Base-by-base conservation (phyloP, 2,113 vertebrate species). In the Labeo rohita region DNA sequence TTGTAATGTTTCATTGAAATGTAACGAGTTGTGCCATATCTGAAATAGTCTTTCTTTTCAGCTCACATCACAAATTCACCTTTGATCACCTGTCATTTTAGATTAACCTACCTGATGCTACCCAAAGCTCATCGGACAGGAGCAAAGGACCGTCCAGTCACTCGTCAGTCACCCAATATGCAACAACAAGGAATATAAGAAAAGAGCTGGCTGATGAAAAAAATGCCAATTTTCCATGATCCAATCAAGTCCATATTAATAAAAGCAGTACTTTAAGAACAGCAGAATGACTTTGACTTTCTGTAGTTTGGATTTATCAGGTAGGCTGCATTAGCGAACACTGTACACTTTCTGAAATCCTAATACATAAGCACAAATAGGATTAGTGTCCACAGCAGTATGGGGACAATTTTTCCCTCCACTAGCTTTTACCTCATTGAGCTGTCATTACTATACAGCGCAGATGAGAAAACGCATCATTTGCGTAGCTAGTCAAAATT, bases 311-410 rank as follows among this genome's bases (percentile, higher is more conserved):
- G 15, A 39, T 78, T 59, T 78, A 59, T n/a, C 9, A 78, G 50
- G 49, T 43, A 79, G 54, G 9, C 54, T n/a, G 54, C 34, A 61
- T 61, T 61, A 13, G 36, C 15, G 18, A n/a, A 61, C 10, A 79
- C 9, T 56, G 4, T 8, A 6, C 54, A 21, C 54, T 2, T 61
- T 79, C 36, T 61, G 18, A 18, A 61, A 61, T 78, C 34, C 52
- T 59, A 59, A 61, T 59, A n/a, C 77, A 78, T 52, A 4, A 72
- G 50, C 28, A 79, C 52, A 79, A 61, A 79, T 79, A 45, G 54
- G 54, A 79, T 61, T 79, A 43, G 56, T 15, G 7, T 80, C 3
- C 11, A 61, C 52, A 8, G 10, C 39, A 80, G 12, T 47, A 28
- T 65, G 56, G 3, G 43, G n/a, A 47, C 1, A 80, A 34, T 12